Percentiles rank a stretch among this genome's conserved stretches.
These are phyloP conservation scores for Nothoprocta pentlandii DNA, from an alignment of 2,113 vertebrate genomes.

Conservation along the genomic window DNA sequence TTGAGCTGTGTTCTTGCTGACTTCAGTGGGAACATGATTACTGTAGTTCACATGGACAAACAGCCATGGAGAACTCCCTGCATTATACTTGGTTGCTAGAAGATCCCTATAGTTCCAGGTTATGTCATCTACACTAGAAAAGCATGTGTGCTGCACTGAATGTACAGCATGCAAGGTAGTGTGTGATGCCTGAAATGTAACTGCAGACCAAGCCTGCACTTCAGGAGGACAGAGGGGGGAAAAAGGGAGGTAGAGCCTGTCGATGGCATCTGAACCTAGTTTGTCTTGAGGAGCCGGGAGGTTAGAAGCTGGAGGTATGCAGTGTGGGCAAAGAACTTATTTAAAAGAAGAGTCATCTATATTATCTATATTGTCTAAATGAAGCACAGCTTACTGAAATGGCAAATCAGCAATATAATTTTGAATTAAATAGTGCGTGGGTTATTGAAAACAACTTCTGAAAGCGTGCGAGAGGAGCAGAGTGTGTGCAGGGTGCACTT, in stretches of 20 bases:
- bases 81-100: neutral
- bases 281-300: neutral
- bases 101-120: neutral
- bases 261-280: neutral
- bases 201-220: neutral
- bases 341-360: neutral
- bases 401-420: neutral
- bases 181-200: neutral
- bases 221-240: neutral
- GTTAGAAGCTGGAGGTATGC: neutral
- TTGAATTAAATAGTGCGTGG: neutral
- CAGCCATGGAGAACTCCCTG: neutral
- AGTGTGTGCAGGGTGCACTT: neutral
- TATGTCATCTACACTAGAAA: neutral
- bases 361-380: neutral
- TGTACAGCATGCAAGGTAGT: neutral
- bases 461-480: fast-evolving
- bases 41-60: neutral
- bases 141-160: fast-evolving
- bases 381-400: neutral
- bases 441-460: neutral
- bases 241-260: neutral
- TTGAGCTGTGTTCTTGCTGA: neutral
- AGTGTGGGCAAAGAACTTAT: neutral
- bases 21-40: neutral